Conservation (phyloP, 2,113 vertebrate species). For the Amazona guildingii region DNA sequence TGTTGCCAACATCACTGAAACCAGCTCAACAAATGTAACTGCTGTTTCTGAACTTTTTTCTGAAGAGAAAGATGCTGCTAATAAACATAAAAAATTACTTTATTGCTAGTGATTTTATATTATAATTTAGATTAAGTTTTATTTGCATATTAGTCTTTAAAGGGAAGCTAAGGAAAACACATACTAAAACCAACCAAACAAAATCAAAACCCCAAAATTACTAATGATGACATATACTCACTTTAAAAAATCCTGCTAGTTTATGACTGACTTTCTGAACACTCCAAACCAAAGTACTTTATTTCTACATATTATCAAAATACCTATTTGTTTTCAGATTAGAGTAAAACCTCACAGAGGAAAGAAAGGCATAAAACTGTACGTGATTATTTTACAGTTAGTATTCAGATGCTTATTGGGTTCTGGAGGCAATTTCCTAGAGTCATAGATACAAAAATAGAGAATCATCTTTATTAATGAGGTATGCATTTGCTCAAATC, state of each 20-base stretch:
- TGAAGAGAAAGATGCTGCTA: not conserved
- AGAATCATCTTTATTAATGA: not conserved
- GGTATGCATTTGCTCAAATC: constrained; percentile 10
- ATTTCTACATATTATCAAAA: not conserved
- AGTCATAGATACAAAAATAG: not conserved
- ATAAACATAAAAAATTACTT: not conserved
- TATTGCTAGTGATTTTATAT: not conserved
- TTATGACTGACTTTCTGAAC: not conserved
- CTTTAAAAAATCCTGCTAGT: not conserved
- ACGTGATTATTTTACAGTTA: not conserved
- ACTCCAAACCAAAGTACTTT: not conserved
- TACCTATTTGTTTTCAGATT: not conserved
- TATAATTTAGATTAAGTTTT: not conserved
- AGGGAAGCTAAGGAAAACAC: not conserved
- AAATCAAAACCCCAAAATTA: not conserved
- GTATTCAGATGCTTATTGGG: not conserved
- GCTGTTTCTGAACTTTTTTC: not conserved
- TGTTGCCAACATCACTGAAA: not conserved
- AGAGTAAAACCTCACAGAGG: not conserved
- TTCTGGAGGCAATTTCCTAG: not conserved
- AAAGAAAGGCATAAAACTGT: not conserved
- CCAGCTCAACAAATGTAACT: not conserved
- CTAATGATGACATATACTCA: not conserved
- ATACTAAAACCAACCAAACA: not conserved
- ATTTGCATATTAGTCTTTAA: not conserved